Percentiles rank a stretch among this genome's conserved stretches.
These are phyloP conservation scores for Oscheius sp. DNA, from an alignment of 2,888 invertebrate species.

Conservation along the genomic window DNA sequence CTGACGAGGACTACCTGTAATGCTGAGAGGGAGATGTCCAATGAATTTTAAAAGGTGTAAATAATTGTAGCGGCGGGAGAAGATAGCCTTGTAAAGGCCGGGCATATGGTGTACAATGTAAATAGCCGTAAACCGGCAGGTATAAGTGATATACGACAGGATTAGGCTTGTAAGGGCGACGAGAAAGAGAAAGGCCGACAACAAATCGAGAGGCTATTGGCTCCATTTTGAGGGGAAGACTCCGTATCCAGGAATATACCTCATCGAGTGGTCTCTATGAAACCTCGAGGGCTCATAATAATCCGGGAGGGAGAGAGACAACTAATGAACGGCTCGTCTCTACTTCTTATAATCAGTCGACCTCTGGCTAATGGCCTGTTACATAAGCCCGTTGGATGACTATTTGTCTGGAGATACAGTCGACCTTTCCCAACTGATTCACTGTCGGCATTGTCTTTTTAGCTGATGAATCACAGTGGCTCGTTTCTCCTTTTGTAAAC, in stretches of 20 bases:
- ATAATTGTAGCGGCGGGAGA: conserved; percentile 6
- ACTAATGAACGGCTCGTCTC: background rate
- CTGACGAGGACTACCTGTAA: no score
- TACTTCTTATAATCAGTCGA: background rate
- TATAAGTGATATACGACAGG: conserved; percentile 29
- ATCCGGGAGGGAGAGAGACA: background rate
- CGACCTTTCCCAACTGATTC: conserved; percentile 21
- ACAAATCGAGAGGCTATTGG: background rate
- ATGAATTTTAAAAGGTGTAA: conserved; percentile 4
- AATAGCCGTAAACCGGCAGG: conserved; percentile 28
- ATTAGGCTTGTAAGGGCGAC: no score
- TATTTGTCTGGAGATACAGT: conserved; percentile 21
- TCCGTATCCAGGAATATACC: background rate
- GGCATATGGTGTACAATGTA: background rate
- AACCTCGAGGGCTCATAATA: conserved; percentile 15
- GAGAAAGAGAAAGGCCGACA: background rate
- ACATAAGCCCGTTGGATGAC: background rate
- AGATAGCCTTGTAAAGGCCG: background rate
- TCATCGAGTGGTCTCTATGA: background rate
- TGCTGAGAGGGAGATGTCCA: background rate
- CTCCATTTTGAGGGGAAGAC: background rate
- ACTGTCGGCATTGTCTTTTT: conserved; percentile 16
- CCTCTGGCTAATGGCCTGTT: conserved; percentile 25
- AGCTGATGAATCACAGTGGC: conserved; percentile 3
- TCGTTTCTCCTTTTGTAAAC: conserved; percentile 10